Evolutionary conservation across 2,113 vertebrate species (phyloP).

Genomic region (Bos javanicus): DNA sequence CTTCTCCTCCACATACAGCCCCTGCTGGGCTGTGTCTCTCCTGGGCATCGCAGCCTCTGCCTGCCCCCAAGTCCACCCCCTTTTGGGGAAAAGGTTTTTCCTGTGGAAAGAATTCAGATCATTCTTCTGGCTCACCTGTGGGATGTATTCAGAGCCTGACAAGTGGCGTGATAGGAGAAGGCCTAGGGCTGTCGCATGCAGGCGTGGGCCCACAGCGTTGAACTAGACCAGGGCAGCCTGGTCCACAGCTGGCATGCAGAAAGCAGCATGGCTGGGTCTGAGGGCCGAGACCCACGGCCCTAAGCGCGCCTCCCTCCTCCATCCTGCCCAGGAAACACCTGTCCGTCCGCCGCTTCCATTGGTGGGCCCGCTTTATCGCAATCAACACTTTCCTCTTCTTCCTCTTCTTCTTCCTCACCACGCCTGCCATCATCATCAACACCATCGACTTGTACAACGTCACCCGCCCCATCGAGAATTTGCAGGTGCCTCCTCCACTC

Average conservation of each 20-base stretch:
- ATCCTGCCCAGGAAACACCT: conserved; percentile 91
- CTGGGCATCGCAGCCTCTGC: not conserved
- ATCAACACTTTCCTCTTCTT: conserved; percentile 96
- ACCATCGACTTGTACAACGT: conserved; percentile 99
- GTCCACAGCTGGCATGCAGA: not conserved
- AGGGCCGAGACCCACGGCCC: not conserved
- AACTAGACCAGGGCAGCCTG: not conserved
- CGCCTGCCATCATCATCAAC: conserved; percentile 96
- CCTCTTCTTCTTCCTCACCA: conserved; percentile 98
- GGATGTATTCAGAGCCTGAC: not conserved
- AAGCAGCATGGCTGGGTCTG: not conserved
- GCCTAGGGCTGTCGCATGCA: too few relatives aligned
- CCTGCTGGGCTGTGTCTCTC: not conserved
- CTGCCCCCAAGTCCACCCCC: not conserved
- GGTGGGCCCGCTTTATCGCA: conserved; percentile 93
- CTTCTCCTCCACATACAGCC: not conserved
- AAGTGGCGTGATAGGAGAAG: not conserved
- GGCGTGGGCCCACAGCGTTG: not conserved
- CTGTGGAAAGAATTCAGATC: not conserved
- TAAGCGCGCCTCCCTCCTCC: not conserved
- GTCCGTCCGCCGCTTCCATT: conserved; percentile 89
- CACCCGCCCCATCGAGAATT: conserved; percentile 92
- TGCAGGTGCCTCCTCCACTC: conserved; percentile 81
- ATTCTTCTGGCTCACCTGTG: not conserved
- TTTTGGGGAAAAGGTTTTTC: not conserved